Evolutionary conservation across 2,888 invertebrate species (phyloP).

Genomic region (Heliconius erato): DNA sequence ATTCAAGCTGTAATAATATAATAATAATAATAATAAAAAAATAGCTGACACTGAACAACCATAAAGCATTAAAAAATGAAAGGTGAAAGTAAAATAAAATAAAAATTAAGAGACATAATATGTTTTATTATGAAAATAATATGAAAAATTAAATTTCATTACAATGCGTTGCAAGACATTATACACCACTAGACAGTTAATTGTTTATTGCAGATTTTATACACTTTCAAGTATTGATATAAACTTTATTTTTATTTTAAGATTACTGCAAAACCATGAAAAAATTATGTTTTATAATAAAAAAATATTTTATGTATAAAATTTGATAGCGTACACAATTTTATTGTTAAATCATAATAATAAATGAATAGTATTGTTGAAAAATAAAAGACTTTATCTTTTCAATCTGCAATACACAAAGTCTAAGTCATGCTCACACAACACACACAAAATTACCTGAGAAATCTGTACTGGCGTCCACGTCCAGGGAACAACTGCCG

Average conservation of each 20-base stretch:
- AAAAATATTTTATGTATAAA: neutral
- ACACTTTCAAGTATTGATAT: neutral
- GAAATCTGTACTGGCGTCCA: constrained; percentile 91
- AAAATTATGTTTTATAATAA: neutral
- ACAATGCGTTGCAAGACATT: neutral
- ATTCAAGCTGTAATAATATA: constrained; percentile 7
- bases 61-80: constrained; percentile 47
- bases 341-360: neutral
- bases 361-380: neutral
- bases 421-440: constrained; percentile 44
- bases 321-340: neutral
- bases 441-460: constrained; percentile 87
- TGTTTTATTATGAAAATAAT: constrained; percentile 45
- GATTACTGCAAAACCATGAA: neutral
- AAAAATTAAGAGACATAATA: constrained; percentile 44
- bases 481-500: constrained; percentile 94
- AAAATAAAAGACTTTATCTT: constrained; percentile 23
- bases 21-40: constrained; percentile 27
- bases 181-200: constrained; percentile 14
- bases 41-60: constrained; percentile 25
- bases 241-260: neutral
- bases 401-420: constrained; percentile 27
- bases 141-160: constrained; percentile 13
- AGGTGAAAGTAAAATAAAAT: constrained; percentile 50
- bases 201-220: constrained; percentile 22